These are phyloP conservation scores for Axea sp. DNA, from an alignment of 2,888 invertebrate genomes.

Conservation along the genomic window DNA sequence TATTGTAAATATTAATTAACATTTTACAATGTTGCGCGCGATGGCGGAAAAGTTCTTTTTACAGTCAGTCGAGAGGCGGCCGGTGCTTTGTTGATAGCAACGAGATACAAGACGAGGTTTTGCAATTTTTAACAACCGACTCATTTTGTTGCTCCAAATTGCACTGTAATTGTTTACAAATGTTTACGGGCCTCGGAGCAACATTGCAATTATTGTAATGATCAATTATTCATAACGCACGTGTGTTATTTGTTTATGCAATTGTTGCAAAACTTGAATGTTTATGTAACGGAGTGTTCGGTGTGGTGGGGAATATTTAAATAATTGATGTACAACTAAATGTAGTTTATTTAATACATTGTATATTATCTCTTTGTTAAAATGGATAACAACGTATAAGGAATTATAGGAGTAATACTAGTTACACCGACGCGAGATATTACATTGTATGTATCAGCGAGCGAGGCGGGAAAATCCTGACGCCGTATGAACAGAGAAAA, in stretches of 20 bases:
- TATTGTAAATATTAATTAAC: slow-evolving; percentile 63
- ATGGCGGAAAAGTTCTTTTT: not conserved
- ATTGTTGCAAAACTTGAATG: not conserved
- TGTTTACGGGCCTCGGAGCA: not conserved
- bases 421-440: slow-evolving; percentile 58
- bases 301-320: slow-evolving; percentile 32
- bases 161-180: slow-evolving; percentile 17
- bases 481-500: slow-evolving; percentile 15
- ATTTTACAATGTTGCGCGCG: slow-evolving; percentile 46
- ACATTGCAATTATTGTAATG: too few relatives aligned
- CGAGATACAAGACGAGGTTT: not conserved
- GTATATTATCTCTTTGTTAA: slow-evolving; percentile 60
- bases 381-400: slow-evolving; percentile 61
- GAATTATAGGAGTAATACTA: slow-evolving; percentile 60
- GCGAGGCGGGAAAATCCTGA: slow-evolving; percentile 43
- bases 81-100: not conserved
- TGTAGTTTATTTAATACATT: slow-evolving; percentile 55
- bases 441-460: slow-evolving; percentile 54
- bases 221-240: too few relatives aligned
- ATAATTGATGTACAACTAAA: slow-evolving; percentile 52
- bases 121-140: not conserved
- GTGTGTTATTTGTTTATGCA: slow-evolving; percentile 6
- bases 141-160: too few relatives aligned
- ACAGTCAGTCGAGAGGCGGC: not conserved
- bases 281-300: not conserved